phyloP scores from a whole-genome alignment of 2,113 vertebrate species.

The Propithecus coquereli region DNA sequence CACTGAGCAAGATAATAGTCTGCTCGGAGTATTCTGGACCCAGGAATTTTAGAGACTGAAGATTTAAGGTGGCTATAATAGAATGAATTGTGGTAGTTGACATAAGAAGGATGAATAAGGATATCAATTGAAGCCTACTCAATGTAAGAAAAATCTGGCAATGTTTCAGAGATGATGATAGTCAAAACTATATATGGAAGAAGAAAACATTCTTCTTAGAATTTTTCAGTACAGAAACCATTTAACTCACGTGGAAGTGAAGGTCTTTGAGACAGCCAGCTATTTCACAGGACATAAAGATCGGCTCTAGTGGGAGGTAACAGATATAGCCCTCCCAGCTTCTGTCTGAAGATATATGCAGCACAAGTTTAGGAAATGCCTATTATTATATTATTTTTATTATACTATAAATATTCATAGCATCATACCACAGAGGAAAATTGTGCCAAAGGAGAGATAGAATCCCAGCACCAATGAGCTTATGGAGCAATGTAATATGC shows the following conservation, averaged over 20 bases:
- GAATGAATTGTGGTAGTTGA: slow-evolving; percentile 66
- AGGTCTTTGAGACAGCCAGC: slow-evolving; percentile 24
- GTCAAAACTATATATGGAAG: slow-evolving; percentile 18
- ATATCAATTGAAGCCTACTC: slow-evolving; percentile 52
- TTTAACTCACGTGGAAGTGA: slow-evolving; percentile 18
- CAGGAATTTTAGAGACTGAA: slow-evolving; percentile 52
- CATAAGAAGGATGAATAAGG: slow-evolving; percentile 64
- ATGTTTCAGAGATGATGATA: slow-evolving; percentile 58
- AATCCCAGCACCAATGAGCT: slow-evolving; percentile 42
- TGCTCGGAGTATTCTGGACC: slow-evolving; percentile 10
- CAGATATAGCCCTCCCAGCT: neutral
- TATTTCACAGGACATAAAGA: slow-evolving; percentile 60
- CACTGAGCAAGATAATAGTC: slow-evolving; percentile 58
- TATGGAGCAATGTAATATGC: slow-evolving; percentile 33
- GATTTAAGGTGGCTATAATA: slow-evolving; percentile 70
- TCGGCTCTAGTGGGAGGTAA: slow-evolving; percentile 32
- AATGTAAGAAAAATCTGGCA: slow-evolving; percentile 51
- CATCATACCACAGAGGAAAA: slow-evolving; percentile 40
- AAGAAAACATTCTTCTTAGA: neutral
- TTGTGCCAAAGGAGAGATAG: slow-evolving; percentile 45
- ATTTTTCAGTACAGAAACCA: neutral
- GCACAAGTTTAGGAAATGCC: slow-evolving; percentile 43
- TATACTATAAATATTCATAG: slow-evolving; percentile 65
- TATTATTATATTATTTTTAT: slow-evolving; percentile 73
- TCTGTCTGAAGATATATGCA: slow-evolving; percentile 45